phyloP scores from a whole-genome alignment of 2,797 vertebrate genomes.

The Orientallactaga sibirica region DNA sequence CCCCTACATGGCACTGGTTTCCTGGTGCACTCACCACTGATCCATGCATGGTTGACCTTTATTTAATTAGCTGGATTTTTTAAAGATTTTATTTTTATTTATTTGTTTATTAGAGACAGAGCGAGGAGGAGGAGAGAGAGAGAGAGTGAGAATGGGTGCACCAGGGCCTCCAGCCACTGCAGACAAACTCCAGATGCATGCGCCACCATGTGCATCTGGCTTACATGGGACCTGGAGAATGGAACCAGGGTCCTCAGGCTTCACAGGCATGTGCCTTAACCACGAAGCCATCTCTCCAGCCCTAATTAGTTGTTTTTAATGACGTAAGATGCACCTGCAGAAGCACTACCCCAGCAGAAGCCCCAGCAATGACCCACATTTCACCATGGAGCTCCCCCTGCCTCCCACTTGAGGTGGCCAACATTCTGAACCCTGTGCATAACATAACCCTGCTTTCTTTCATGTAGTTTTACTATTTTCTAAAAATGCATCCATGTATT shows the following conservation, averaged over 20 bases:
- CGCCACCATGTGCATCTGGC: too few relatives aligned
- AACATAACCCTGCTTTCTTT: background rate
- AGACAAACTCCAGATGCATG: too few relatives aligned
- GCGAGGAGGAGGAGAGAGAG: too few relatives aligned
- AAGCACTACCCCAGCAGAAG: slow-evolving; percentile 1
- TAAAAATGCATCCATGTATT: background rate
- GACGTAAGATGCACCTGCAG: background rate
- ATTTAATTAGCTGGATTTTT: background rate
- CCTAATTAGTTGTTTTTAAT: slow-evolving; percentile 18
- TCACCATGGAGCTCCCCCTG: background rate
- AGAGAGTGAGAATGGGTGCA: too few relatives aligned
- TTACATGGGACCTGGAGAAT: too few relatives aligned
- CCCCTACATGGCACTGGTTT: background rate
- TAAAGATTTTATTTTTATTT: too few relatives aligned
- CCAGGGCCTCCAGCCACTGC: too few relatives aligned
- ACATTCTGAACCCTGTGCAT: background rate
- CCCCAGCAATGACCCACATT: background rate
- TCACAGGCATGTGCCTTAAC: too few relatives aligned
- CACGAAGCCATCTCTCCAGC: too few relatives aligned
- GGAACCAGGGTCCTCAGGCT: too few relatives aligned
- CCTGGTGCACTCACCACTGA: background rate
- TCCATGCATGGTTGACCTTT: background rate
- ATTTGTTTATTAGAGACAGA: too few relatives aligned
- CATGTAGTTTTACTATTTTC: background rate
- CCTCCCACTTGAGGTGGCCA: background rate